Percentiles rank a stretch among this genome's conserved stretches.
Evolutionary conservation across 1,140 invertebrate genomes (phyloP).

Genomic region (Drosophila sproati): DNA sequence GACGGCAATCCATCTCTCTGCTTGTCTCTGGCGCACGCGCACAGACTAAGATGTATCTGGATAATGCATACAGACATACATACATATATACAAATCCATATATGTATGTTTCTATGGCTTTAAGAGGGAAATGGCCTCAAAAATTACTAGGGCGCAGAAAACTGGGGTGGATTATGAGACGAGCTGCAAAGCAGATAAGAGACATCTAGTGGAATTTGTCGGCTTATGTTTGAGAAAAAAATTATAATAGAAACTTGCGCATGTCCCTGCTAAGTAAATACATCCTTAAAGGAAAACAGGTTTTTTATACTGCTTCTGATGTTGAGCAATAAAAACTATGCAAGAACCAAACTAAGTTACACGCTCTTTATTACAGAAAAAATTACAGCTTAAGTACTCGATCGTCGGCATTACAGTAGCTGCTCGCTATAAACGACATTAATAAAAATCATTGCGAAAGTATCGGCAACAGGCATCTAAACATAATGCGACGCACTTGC

Average conservation of each 20-base stretch:
- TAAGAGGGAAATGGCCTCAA: slow-evolving; percentile 71
- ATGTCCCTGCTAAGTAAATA: too few species aligned
- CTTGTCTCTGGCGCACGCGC: slow-evolving; percentile 66
- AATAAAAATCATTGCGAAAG: slow-evolving; percentile 70
- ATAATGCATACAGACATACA: slow-evolving; percentile 15
- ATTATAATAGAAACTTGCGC: background rate
- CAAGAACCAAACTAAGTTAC: too few species aligned
- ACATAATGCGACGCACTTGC: slow-evolving; percentile 30
- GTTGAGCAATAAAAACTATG: too few species aligned
- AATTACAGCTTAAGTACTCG: background rate
- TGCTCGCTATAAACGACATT: slow-evolving; percentile 56
- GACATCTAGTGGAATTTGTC: background rate
- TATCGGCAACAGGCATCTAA: slow-evolving; percentile 66
- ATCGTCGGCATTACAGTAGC: slow-evolving; percentile 15
- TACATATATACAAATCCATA: background rate
- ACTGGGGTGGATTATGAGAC: slow-evolving; percentile 22
- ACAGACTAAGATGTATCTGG: slow-evolving; percentile 46
- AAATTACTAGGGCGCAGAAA: slow-evolving; percentile 22
- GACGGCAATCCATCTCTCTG: slow-evolving; percentile 77
- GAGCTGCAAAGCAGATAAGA: background rate
- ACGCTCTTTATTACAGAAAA: too few species aligned
- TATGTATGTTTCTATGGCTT: slow-evolving; percentile 20
- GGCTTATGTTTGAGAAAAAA: background rate
- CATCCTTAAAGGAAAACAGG: too few species aligned
- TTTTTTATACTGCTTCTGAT: background rate